Percentiles rank a stretch among this genome's conserved stretches.
Conservation (phyloP, 2,888 invertebrate species). For the Drosophila tanythrix region DNA sequence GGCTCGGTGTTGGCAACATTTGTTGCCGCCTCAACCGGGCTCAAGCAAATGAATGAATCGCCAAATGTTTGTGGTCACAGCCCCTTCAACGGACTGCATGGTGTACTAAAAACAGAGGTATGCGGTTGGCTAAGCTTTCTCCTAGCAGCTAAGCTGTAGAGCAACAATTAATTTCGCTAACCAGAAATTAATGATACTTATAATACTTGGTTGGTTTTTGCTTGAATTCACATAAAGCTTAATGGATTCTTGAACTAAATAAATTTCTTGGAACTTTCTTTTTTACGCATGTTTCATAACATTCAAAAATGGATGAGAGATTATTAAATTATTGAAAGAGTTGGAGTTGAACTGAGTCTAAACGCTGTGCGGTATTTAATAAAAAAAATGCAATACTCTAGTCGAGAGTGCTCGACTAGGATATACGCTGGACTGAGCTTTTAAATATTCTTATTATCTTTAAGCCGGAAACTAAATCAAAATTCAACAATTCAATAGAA, state of each 20-base stretch:
- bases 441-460: background rate
- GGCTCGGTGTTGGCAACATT: constrained; percentile 73
- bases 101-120: constrained; percentile 27
- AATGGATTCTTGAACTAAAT: background rate
- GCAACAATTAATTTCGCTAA: constrained; percentile 9
- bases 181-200: constrained; percentile 6
- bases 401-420: background rate
- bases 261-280: background rate
- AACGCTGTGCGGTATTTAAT: no score
- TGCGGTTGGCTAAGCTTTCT: background rate
- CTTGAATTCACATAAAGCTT: background rate
- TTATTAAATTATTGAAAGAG: background rate
- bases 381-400: background rate
- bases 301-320: background rate
- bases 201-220: background rate
- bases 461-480: background rate
- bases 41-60: constrained; percentile 50
- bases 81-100: constrained; percentile 27
- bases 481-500: background rate
- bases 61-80: constrained; percentile 53
- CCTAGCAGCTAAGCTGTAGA: background rate
- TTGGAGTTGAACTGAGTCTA: background rate
- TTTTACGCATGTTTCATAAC: background rate
- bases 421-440: background rate
- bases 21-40: constrained; percentile 57